phyloP scores from a whole-genome alignment of 2,113 vertebrate species.

The Caloenas nicobarica region DNA sequence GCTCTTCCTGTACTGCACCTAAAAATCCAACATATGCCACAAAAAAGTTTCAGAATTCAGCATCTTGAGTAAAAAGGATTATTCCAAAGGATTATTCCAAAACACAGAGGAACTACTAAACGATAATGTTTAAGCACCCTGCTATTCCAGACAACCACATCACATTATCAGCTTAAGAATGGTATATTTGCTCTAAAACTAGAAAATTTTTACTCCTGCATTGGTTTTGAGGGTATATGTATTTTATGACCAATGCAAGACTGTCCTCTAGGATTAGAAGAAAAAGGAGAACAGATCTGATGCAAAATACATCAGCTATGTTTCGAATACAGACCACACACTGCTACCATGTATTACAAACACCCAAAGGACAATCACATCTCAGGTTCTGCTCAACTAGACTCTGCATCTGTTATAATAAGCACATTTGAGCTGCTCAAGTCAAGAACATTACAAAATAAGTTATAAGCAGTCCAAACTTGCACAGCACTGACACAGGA shows the following conservation, averaged over 20 bases:
- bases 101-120: neutral
- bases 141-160: neutral
- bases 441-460: neutral
- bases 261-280: neutral
- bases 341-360: neutral
- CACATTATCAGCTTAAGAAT: neutral
- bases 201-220: neutral
- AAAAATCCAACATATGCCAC: neutral
- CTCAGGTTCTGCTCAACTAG: neutral
- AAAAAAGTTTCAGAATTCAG: neutral
- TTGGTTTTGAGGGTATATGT: neutral
- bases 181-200: neutral
- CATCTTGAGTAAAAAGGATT: neutral
- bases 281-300: neutral
- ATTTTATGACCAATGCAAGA: neutral
- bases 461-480: neutral
- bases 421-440: neutral
- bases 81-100: neutral
- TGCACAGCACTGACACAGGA: neutral
- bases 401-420: neutral
- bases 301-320: neutral
- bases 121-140: neutral
- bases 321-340: neutral
- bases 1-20: neutral
- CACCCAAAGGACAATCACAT: neutral